Base-by-base conservation (phyloP, 92 coral and sea anemone genomes). In the Ricordea florida region DNA sequence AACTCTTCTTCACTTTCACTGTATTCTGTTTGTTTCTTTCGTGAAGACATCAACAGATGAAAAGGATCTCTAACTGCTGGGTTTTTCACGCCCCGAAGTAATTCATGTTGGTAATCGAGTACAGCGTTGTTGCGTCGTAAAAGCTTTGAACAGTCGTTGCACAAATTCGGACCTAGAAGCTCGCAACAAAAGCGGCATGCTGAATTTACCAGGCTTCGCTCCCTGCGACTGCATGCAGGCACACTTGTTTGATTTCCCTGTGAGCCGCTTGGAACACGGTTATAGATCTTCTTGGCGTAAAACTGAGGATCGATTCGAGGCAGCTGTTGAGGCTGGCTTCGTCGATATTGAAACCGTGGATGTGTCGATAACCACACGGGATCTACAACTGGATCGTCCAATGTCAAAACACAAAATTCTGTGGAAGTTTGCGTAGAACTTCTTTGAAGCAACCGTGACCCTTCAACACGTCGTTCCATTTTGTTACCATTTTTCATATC, bases 171-270 rank as follows among this genome's bases (percentile, higher is more conserved):
- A 14, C 96, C 92, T 6, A 90, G 85, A 29, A 90, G 69, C 44
- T 90, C 96, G 73, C 96, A 90, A 25, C 71, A 90, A 76, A 86
- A 89, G 17, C 89, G 76, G 23, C 87, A 75, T 15, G 85, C 35
- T 4, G 51, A 50, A 26, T 48, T 57, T 2, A 72, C 78, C 14
- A 76, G 40, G 52, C 51, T 31, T 3, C 43, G 33, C 10, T 66
- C 45, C 22, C 84, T 74, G 31, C 96, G 76, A 21, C 78, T 78
- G 62, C 96, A 90, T 13, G 50, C 35, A 9, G n/a, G 36, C 20
- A 36, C 14, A 60, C 42, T 48, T 2, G 62, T 44, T 13, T 26
- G 48, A 15, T 17, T 18, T 21, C 64, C 71, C 11, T 69, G 24
- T 21, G 84, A n/a, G n/a, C n/a, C 92, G 77, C 96, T 87, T 0